These are phyloP conservation scores for Sorex maritimensis DNA, from an alignment of 2,797 vertebrate species.

Conservation along the genomic window DNA sequence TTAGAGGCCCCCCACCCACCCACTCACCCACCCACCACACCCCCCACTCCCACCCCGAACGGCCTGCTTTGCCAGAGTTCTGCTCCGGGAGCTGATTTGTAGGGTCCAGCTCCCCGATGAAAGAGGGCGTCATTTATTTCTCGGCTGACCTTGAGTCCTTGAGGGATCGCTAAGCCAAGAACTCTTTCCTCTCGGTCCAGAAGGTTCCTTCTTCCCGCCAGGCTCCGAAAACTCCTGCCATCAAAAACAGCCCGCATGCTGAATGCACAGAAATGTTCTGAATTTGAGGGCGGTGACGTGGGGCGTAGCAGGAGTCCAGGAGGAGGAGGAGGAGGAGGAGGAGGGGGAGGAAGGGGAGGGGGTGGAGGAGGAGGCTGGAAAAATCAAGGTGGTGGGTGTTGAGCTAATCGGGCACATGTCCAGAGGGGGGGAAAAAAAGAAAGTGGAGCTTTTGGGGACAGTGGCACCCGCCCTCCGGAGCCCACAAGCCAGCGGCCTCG, in stretches of 20 bases:
- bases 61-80: slow-evolving; percentile 63
- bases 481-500: fast-evolving
- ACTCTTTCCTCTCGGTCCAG: slow-evolving; percentile 71
- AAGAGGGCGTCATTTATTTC: slow-evolving; percentile 78
- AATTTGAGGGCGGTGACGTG: not conserved
- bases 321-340: not conserved
- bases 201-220: slow-evolving; percentile 63
- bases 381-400: not conserved
- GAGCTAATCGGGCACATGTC: not conserved
- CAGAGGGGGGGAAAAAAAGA: not conserved
- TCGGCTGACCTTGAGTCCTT: slow-evolving; percentile 72
- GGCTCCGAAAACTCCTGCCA: slow-evolving; percentile 62
- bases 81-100: slow-evolving; percentile 66
- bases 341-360: not conserved
- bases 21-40: too few species aligned
- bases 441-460: fast-evolving
- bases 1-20: not conserved
- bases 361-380: not conserved
- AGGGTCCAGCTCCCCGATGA: slow-evolving; percentile 61
- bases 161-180: slow-evolving; percentile 81
- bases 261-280: not conserved
- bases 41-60: not conserved
- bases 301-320: not conserved
- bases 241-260: slow-evolving; percentile 72
- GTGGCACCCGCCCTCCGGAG: fast-evolving